phyloP scores from a whole-genome alignment of 2,888 invertebrate species.

The Conus canariensis region DNA sequence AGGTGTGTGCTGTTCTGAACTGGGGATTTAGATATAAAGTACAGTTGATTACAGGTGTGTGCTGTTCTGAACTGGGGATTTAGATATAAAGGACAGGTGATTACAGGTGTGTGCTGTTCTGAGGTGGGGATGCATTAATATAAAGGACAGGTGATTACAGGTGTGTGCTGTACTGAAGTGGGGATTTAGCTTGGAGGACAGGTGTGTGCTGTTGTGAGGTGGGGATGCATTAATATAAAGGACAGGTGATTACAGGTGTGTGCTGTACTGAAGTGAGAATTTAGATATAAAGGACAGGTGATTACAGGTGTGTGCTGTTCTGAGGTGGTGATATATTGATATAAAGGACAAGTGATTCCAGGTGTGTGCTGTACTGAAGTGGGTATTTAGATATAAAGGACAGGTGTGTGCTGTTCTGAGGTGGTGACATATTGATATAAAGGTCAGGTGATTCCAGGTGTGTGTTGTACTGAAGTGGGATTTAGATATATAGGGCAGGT shows the following conservation, averaged over 20 bases:
- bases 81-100: no score
- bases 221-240: no score
- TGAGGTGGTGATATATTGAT: no score
- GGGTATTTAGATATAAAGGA: no score
- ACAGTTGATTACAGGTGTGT: neutral
- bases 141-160: neutral
- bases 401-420: neutral
- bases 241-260: neutral
- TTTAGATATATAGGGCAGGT: no score
- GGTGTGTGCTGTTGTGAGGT: neutral
- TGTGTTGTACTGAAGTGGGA: neutral
- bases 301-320: neutral
- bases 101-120: neutral
- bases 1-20: neutral
- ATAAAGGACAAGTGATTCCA: neutral
- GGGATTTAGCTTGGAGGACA: no score
- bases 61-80: no score
- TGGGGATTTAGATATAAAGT: no score
- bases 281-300: no score
- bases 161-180: neutral
- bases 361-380: neutral
- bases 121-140: no score
- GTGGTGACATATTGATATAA: no score
- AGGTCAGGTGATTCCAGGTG: neutral
- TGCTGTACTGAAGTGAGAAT: neutral